Percentiles rank a stretch among this genome's conserved stretches.
Evolutionary conservation across 2,113 vertebrate genomes (phyloP).

Genomic region (Electrona antarctica): DNA sequence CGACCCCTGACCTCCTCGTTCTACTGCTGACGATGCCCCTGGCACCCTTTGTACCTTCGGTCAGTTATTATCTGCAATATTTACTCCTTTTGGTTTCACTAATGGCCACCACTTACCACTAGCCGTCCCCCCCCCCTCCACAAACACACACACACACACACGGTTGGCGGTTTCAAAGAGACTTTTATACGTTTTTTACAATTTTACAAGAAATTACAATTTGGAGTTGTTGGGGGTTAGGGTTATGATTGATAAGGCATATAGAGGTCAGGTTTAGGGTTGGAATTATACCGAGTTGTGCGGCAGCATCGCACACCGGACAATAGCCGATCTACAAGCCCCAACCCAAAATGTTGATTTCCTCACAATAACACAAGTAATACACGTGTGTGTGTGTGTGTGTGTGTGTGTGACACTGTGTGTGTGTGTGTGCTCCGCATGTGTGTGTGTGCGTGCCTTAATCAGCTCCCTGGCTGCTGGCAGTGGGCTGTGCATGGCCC

Average conservation of each 20-base stretch:
- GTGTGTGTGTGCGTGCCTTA: constrained; percentile 56
- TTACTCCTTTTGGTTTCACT: constrained; percentile 74
- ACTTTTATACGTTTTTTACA: no score
- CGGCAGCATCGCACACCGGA: no score
- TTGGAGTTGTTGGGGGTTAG: no score
- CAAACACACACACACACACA: no score
- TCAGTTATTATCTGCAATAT: constrained; percentile 79
- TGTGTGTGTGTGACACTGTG: constrained; percentile 9
- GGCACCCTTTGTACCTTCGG: constrained; percentile 62
- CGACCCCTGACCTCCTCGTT: constrained; percentile 73
- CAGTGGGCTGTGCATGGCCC: not conserved
- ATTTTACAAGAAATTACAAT: no score
- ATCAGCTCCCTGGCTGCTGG: constrained; percentile 1
- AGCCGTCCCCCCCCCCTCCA: not conserved
- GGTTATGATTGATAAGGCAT: no score
- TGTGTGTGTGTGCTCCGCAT: constrained; percentile 36
- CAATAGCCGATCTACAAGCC: no score
- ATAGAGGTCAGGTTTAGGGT: no score
- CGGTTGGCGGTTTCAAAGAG: no score
- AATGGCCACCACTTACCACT: constrained; percentile 42
- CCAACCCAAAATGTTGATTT: no score
- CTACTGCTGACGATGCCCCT: constrained; percentile 60
- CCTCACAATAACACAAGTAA: no score
- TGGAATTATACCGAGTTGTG: no score
- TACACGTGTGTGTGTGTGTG: not conserved